Percentiles rank a stretch among this genome's conserved stretches.
Evolutionary conservation across 1,140 invertebrate genomes (phyloP).

Genomic region (Orchesella cincta): DNA sequence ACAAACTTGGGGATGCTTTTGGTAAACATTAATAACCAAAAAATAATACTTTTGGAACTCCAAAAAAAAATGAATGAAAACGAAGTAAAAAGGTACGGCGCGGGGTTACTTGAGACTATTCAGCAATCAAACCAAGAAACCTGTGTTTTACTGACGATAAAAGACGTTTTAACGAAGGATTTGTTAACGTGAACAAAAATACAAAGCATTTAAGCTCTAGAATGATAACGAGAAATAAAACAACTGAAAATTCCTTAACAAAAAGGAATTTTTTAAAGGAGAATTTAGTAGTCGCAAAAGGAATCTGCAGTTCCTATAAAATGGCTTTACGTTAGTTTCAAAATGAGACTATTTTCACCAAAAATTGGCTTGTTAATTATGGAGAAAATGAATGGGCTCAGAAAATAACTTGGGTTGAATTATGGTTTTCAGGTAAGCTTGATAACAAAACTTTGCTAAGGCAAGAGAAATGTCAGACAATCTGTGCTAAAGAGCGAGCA

Average conservation of each 20-base stretch:
- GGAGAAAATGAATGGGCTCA: too few species aligned
- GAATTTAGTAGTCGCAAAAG: neutral
- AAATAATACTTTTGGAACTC: neutral
- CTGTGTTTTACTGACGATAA: conserved; percentile 3
- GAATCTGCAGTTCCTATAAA: conserved; percentile 6
- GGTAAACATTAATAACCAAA: conserved; percentile 22
- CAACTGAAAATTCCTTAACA: neutral
- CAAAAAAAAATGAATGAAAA: neutral
- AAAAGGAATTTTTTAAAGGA: neutral
- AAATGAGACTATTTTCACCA: too few species aligned
- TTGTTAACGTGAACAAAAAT: conserved; percentile 6
- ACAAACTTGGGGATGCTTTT: neutral
- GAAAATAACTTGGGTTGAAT: too few species aligned
- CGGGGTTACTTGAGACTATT: conserved; percentile 10
- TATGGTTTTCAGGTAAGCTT: too few species aligned
- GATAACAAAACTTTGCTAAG: too few species aligned
- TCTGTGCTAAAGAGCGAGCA: neutral
- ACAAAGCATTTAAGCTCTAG: conserved; percentile 2
- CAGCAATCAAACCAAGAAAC: neutral
- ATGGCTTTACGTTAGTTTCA: too few species aligned
- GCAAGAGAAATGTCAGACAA: neutral
- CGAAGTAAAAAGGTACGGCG: neutral
- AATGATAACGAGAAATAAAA: conserved; percentile 1
- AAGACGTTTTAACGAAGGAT: neutral
- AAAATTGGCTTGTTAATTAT: too few species aligned